phyloP scores from a whole-genome alignment of 2,113 vertebrate species.

The Triplophysa siluroides region DNA sequence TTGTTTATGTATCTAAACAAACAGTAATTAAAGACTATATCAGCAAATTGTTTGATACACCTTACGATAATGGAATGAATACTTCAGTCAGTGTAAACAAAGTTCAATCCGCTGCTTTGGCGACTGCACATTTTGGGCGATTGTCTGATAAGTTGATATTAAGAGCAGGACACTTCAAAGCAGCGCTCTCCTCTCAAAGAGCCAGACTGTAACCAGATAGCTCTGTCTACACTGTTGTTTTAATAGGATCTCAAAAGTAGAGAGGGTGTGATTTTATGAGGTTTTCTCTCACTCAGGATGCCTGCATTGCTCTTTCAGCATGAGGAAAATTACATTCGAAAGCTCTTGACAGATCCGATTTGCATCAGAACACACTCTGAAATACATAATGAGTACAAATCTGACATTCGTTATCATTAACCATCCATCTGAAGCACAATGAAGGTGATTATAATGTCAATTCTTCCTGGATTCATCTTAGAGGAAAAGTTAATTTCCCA shows the following conservation, averaged over 20 bases:
- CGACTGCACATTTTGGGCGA: neutral
- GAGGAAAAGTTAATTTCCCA: neutral
- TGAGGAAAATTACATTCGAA: neutral
- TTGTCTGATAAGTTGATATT: constrained; percentile 52
- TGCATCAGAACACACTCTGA: neutral
- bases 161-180: constrained; percentile 52
- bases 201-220: constrained; percentile 58
- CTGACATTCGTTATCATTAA: neutral
- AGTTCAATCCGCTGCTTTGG: neutral
- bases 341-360: neutral
- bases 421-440: neutral
- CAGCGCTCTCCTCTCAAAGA: constrained; percentile 29
- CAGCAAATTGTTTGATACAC: neutral
- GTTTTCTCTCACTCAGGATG: constrained; percentile 61
- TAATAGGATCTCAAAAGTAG: constrained; percentile 46
- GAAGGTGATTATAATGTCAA: constrained; percentile 1
- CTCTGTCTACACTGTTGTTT: constrained; percentile 41
- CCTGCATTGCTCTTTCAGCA: neutral
- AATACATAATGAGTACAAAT: constrained; percentile 7
- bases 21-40: neutral
- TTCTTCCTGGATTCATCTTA: neutral
- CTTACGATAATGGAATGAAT: neutral
- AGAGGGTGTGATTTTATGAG: constrained; percentile 29
- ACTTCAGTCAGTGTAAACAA: constrained; percentile 2
- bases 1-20: neutral